Percentiles rank a stretch among this genome's conserved stretches.
Evolutionary conservation across 2,113 vertebrate species (phyloP).

Genomic region (Ceratotherium simum): DNA sequence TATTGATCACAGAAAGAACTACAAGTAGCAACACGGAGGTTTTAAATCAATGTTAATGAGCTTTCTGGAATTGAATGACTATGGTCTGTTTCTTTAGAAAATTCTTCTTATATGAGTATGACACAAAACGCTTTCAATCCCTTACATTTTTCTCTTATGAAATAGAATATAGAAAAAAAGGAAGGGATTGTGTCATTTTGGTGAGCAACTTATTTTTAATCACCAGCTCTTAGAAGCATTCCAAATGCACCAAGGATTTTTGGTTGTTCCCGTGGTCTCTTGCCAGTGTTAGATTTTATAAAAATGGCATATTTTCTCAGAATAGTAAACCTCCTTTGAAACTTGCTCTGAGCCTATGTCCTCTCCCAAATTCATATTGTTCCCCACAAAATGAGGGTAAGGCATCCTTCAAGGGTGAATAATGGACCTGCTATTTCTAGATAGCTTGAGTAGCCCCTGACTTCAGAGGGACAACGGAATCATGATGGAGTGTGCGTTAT

Average conservation of each 20-base stretch:
- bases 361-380: not conserved
- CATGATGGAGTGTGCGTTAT: not conserved
- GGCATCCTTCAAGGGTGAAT: not conserved
- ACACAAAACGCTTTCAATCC: not conserved
- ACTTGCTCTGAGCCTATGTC: not conserved
- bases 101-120: not conserved
- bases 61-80: not conserved
- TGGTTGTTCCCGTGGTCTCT: not conserved
- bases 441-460: not conserved
- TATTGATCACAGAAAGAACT: not conserved
- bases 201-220: not conserved
- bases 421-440: not conserved
- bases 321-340: not conserved
- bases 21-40: not conserved
- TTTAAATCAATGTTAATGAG: not conserved
- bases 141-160: not conserved
- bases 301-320: not conserved
- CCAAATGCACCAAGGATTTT: not conserved
- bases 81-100: not conserved
- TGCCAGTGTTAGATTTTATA: not conserved
- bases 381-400: not conserved
- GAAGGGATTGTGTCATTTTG: not conserved
- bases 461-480: too few species aligned
- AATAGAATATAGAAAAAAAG: not conserved
- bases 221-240: not conserved